Conservation (phyloP, 2,113 vertebrate genomes). For the Apistogramma diplotaenia region DNA sequence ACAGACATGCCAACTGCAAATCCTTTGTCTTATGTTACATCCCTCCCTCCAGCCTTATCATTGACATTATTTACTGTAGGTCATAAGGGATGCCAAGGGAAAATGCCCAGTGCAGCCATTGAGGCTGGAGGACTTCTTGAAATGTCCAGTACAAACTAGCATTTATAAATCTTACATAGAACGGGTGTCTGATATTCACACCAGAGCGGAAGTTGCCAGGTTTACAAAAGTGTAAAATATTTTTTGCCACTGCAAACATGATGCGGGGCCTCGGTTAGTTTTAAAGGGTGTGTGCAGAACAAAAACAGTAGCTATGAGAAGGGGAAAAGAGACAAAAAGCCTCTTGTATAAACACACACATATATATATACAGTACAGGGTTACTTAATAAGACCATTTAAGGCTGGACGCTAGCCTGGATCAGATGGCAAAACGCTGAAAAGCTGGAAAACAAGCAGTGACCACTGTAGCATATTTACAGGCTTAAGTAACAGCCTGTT, state of each 20-base stretch:
- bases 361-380: too few relatives aligned
- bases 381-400: constrained; percentile 23
- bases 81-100: too few relatives aligned
- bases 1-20: too few relatives aligned
- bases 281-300: constrained; percentile 9
- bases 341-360: not conserved
- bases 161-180: not conserved
- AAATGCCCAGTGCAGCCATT: not conserved
- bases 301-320: constrained; percentile 15
- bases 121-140: not conserved
- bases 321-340: not conserved
- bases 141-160: not conserved
- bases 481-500: constrained; percentile 22
- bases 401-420: constrained; percentile 25
- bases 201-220: not conserved
- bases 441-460: constrained; percentile 10
- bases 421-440: constrained; percentile 45
- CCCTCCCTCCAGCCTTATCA: too few relatives aligned
- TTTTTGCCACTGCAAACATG: constrained; percentile 19
- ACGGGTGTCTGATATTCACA: not conserved
- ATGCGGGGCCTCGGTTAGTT: not conserved
- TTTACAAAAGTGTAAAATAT: constrained; percentile 4
- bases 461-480: constrained; percentile 39
- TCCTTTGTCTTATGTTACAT: too few relatives aligned
- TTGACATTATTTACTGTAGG: too few relatives aligned